Evolutionary conservation across 1,140 invertebrate genomes (phyloP), one percentile per base, ranked within the genome.

Genomic region (Drosophila ananassae): DNA sequence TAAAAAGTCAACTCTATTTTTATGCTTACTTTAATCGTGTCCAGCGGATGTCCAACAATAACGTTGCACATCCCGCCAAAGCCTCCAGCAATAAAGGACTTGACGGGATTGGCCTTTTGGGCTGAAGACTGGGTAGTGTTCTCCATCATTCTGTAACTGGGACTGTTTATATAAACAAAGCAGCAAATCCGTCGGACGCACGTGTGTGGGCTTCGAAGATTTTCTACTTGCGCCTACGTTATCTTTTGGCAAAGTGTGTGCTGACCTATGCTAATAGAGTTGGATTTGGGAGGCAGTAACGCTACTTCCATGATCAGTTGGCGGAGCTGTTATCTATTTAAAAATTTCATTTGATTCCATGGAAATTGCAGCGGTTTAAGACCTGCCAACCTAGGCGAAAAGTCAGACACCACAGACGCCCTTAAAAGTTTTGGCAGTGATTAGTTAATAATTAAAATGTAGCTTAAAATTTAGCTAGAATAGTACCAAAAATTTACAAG

Each of bases 61-160:
- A 99, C 98, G 34, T 97, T 96, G 90, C 98, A 99, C 60, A 98
- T 94, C 73, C 99, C 99, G 37, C 98, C 99, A 92, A 99, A 97
- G 61, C 99, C 98, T 50, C 99, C 99, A 82, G 98, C 97, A 6
- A 99, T 78, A 90, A 99, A 99, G 93, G 99, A 98, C 93, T 99
- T 99, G 3, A 96, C 82, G 3, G 98, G 97, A 90, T 96, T 97
- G 13, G 94, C 94, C 68, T 94, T 93, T 53, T 93, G 71, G 34
- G 10, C 34, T 37, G 41, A 44, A 8, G 41, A 8, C 12, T 83
- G 59, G 1, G 41, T 37, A 47, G 54, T 44, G 7, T 52, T 22
- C 30, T 59, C 32, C 22, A 57, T 34, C 81, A 84, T 85, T 24
- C 13, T 41, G 28, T 24, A 12, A 8, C 51, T 44, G 17, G 37